Base-by-base conservation (phyloP, 2,888 invertebrate species). In the Xanthorhoe spadicearia region DNA sequence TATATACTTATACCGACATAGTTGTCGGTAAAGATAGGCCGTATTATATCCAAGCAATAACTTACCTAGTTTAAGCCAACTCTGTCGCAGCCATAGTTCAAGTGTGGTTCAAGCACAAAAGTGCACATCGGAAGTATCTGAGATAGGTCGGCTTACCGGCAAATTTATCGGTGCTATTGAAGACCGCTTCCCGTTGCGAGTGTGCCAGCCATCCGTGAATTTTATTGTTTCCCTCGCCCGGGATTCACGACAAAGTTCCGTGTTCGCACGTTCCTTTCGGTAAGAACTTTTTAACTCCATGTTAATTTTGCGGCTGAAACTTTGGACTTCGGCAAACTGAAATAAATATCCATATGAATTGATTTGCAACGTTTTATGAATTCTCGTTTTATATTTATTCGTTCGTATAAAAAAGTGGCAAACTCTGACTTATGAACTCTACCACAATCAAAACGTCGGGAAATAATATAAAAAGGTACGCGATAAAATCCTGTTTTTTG, bases 161-260 rank as follows among this genome's bases (percentile, higher is more conserved):
- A 82, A 83, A 87, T 87, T 87, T 87, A 87, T 86, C 71, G 82
- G 67, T 71, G 64, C 74, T 77, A 76, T 78, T 74, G 81, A 77
- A 75, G 72, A 78, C 73, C 75, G 76, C 73, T 77, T 76, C 74
- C 73, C 28, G 59, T 38, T 63, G 52, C 66, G 53, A 73, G 75
- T 72, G 76, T 73, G 77, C 81, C 82, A 83, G 82, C 82, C 85
- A 86, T 82, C 87, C 86, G 88, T 88, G 82, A 87, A 90, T 90
- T 90, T 90, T 89, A 90, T 89, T 88, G 89, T 87, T 89, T 86
- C 84, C 87, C 23, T 23, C 80, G 79, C 70, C 78, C 78, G 77
- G 81, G 81, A 81, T 81, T 78, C 73, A 75, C 78, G 78, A 74
- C 81, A 80, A 88, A 87, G 81, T 88, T 88, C 84, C 76, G 79